Percentiles rank a stretch among this genome's conserved stretches.
These are phyloP conservation scores for Polymixis flavicincta DNA, from an alignment of 2,888 invertebrate species.

Conservation along the genomic window DNA sequence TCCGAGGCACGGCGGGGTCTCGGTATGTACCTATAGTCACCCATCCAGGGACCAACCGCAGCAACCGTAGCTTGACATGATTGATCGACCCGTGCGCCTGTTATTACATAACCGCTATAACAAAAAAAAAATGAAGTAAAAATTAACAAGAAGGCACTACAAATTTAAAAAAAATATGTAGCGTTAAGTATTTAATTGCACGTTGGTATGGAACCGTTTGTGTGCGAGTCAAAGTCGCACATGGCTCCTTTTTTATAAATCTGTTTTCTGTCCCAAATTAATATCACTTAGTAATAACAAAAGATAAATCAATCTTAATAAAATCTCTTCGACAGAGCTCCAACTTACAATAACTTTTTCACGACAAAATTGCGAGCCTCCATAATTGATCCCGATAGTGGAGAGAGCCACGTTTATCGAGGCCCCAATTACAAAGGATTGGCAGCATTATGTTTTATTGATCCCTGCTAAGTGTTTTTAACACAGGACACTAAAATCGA, in stretches of 20 bases:
- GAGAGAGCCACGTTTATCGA: slow-evolving; percentile 4
- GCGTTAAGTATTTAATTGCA: too few relatives aligned
- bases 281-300: slow-evolving; percentile 5
- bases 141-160: too few relatives aligned
- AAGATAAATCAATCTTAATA: slow-evolving; percentile 42
- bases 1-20: too few relatives aligned
- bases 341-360: slow-evolving; percentile 40
- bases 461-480: slow-evolving; percentile 32
- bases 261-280: slow-evolving; percentile 3
- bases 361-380: slow-evolving; percentile 19
- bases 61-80: too few relatives aligned
- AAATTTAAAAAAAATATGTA: too few relatives aligned
- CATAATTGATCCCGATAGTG: slow-evolving; percentile 43
- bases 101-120: too few relatives aligned
- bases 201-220: too few relatives aligned
- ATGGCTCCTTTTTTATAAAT: not conserved
- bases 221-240: too few relatives aligned
- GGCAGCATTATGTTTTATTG: slow-evolving; percentile 20
- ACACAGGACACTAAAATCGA: slow-evolving; percentile 1
- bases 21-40: too few relatives aligned
- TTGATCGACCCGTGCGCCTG: too few relatives aligned
- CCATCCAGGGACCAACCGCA: too few relatives aligned
- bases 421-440: slow-evolving; percentile 29
- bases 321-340: slow-evolving; percentile 26
- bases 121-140: too few relatives aligned